Base-by-base conservation (phyloP, 2,113 vertebrate species). In the Nestor notabilis region DNA sequence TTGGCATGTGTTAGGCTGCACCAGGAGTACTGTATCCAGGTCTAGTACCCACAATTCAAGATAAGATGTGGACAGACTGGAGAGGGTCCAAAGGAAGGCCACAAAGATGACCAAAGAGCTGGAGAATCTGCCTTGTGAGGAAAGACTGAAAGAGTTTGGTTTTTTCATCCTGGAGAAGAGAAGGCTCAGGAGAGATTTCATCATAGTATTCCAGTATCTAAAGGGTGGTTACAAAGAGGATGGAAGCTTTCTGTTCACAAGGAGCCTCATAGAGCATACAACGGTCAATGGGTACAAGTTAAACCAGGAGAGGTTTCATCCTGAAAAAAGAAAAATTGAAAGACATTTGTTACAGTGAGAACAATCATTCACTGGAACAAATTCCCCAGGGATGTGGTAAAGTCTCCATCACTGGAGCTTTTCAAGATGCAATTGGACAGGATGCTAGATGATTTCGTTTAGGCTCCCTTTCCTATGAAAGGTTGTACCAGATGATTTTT, bases 141-240 rank as follows among this genome's bases (percentile, higher is more conserved):
- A 65, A 69, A 70, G 60, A 35, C 14, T 58, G 39, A 60, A 70
- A 15, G 35, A 66, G 5, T 63, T 88, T 18, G 2, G 10, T 39
- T 31, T 64, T 91, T 69, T 83, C 43, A 81, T 3, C 12, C 17
- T 43, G 31, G 35, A 39, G 44, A 65, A 39, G 11, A 52, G 28
- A 53, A 81, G 52, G 11, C 24, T 20, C 9, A 10, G 9, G 28
- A 24, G 17, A 5, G 13, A 55, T 20, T 12, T 55, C 12, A 61
- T 44, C 9, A 13, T 23, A 23, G 15, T 70, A 53, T 90, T 60
- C 24, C 17, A 55, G 31, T 24, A 31, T 33, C 28, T 46, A 9
- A 49, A 49, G 9, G 3, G 17, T 0, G 0, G 20, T 20, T 53
- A 17, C 39, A 18, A 58, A 60, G 41, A 60, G 8, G 10, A 28